Evolutionary conservation across 2,888 invertebrate genomes (phyloP).

Genomic region (Fissipunctia ypsillon): DNA sequence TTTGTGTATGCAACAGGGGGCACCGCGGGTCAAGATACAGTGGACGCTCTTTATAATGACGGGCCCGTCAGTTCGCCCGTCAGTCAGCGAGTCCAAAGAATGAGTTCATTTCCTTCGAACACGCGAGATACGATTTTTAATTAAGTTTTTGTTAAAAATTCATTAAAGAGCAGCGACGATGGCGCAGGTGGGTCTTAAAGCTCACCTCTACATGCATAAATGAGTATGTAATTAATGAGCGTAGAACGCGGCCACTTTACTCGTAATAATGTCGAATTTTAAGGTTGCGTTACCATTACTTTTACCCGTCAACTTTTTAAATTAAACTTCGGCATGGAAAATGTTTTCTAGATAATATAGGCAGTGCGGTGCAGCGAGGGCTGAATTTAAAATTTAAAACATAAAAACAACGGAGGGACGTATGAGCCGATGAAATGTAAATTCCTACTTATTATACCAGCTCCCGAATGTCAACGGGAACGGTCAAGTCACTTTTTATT

Average conservation of each 20-base stretch:
- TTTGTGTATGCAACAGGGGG: conserved; percentile 73
- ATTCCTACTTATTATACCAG: conserved; percentile 81
- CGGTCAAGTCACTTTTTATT: conserved; percentile 82
- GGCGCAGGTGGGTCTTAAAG: conserved; percentile 78
- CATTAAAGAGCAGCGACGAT: conserved; percentile 86
- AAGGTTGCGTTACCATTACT: conserved; percentile 75
- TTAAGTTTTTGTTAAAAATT: conserved; percentile 91
- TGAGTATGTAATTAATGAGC: conserved; percentile 87
- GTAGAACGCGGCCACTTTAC: conserved; percentile 74
- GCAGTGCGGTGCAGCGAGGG: conserved; percentile 44
- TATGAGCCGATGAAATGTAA: conserved; percentile 80
- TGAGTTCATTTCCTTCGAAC: conserved; percentile 91
- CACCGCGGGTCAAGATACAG: conserved; percentile 74
- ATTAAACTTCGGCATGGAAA: conserved; percentile 74
- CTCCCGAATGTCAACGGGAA: conserved; percentile 79
- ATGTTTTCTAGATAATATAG: conserved; percentile 61
- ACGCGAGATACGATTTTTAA: conserved; percentile 90
- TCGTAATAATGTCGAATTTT: conserved; percentile 80
- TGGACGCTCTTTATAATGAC: conserved; percentile 84
- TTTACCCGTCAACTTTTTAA: conserved; percentile 76
- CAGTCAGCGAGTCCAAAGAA: conserved; percentile 88
- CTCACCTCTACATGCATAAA: conserved; percentile 83
- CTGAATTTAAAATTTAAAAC: conserved; percentile 75
- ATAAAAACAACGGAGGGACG: conserved; percentile 70
- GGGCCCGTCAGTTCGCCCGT: conserved; percentile 87